phyloP scores from a whole-genome alignment of 2,797 vertebrate species.

The Pogonophryne albipinna region DNA sequence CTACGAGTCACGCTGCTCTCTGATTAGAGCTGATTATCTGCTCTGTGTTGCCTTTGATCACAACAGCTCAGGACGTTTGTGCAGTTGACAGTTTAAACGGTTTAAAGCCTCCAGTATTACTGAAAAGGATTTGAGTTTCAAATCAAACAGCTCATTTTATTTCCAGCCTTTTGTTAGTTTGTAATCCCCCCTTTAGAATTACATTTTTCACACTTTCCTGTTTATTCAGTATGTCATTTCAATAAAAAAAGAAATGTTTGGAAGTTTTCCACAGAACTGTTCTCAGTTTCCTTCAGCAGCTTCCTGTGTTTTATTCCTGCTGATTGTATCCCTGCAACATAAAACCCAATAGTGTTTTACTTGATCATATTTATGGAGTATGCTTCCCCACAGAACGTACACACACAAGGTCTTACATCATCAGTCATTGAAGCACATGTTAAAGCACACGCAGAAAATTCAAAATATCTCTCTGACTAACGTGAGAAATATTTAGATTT shows the following conservation, averaged over 20 bases:
- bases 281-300: conserved; percentile 41
- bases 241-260: background rate
- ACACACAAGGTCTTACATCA: background rate
- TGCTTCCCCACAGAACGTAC: background rate
- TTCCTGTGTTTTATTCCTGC: conserved; percentile 46
- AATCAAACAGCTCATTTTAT: background rate
- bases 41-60: conserved; percentile 58
- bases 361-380: background rate
- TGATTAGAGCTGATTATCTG: conserved; percentile 51
- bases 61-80: conserved; percentile 24
- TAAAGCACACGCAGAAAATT: background rate
- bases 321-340: conserved; percentile 23
- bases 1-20: conserved; percentile 27
- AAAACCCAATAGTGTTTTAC: no score
- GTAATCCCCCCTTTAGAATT: conserved; percentile 6
- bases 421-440: background rate
- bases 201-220: conserved; percentile 27
- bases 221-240: conserved; percentile 27
- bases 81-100: conserved; percentile 14
- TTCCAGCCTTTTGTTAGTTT: background rate
- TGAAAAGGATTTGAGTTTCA: background rate
- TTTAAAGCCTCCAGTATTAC: conserved; percentile 8
- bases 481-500: no score
- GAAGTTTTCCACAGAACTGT: background rate
- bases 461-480: background rate